A percentile compares a stretch with the other conserved stretches of the same genome.
Conservation (phyloP, 2,113 vertebrate species). For the Aythya baeri region DNA sequence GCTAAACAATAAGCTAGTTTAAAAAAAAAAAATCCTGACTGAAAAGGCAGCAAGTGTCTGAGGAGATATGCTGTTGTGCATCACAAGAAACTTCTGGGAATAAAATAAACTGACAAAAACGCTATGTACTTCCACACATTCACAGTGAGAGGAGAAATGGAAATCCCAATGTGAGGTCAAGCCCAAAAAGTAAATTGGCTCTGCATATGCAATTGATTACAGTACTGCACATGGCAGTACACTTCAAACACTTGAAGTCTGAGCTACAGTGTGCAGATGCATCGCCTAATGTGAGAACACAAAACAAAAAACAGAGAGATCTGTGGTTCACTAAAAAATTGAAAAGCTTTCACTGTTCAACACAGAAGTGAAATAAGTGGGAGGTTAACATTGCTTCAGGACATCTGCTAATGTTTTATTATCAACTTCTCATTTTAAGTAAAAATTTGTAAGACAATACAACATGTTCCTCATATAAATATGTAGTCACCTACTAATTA, state of each 20-base stretch:
- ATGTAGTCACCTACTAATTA: neutral
- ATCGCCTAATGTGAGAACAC: neutral
- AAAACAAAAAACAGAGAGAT: neutral
- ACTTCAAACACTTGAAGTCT: neutral
- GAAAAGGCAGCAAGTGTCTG: neutral
- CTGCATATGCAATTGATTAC: neutral
- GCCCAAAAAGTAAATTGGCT: neutral
- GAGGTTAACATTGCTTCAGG: neutral
- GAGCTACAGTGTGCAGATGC: neutral
- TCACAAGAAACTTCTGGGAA: neutral
- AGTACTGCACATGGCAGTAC: neutral
- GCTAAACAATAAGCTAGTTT: neutral
- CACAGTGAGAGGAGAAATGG: neutral
- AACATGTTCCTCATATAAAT: neutral
- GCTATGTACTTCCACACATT: neutral
- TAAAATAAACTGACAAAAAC: neutral
- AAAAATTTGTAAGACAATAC: neutral
- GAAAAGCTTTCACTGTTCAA: neutral
- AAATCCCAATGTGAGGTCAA: neutral
- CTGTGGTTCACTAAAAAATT: neutral
- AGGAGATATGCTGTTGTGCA: neutral
- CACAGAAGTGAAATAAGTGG: neutral
- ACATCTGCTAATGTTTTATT: neutral
- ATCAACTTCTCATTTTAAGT: neutral
- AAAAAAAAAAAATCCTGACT: neutral